These are phyloP conservation scores for Galerucella pusilla DNA, from an alignment of 2,888 invertebrate genomes.

Conservation along the genomic window DNA sequence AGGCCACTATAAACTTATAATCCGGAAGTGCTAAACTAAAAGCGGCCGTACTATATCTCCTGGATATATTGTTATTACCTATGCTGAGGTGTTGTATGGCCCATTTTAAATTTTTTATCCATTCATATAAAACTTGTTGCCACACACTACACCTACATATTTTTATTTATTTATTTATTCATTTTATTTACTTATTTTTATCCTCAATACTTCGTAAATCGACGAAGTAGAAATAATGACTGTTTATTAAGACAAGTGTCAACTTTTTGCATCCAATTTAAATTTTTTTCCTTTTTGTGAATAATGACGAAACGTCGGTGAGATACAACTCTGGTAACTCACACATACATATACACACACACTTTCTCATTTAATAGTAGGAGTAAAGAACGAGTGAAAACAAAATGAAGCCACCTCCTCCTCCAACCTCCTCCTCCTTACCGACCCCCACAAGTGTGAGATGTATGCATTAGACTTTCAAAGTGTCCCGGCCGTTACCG, in stretches of 20 bases:
- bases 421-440: conserved; percentile 60
- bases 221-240: no score
- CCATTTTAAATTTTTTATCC: no score
- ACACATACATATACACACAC: conserved; percentile 23
- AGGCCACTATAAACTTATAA: no score
- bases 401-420: conserved; percentile 61
- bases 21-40: no score
- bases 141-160: no score
- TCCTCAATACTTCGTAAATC: no score
- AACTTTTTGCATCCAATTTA: neutral
- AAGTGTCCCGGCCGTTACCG: conserved; percentile 74
- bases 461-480: conserved; percentile 67
- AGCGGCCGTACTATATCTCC: no score
- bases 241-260: neutral
- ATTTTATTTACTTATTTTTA: no score
- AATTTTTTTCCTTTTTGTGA: neutral
- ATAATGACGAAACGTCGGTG: conserved; percentile 44
- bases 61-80: no score
- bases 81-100: no score
- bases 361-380: conserved; percentile 58
- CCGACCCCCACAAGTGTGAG: conserved; percentile 63
- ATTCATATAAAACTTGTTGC: no score
- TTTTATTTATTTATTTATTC: no score
- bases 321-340: conserved; percentile 37
- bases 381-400: conserved; percentile 60